These are phyloP conservation scores for Cephalophus harveyi DNA, from an alignment of 2,113 vertebrate species.

Conservation along the genomic window DNA sequence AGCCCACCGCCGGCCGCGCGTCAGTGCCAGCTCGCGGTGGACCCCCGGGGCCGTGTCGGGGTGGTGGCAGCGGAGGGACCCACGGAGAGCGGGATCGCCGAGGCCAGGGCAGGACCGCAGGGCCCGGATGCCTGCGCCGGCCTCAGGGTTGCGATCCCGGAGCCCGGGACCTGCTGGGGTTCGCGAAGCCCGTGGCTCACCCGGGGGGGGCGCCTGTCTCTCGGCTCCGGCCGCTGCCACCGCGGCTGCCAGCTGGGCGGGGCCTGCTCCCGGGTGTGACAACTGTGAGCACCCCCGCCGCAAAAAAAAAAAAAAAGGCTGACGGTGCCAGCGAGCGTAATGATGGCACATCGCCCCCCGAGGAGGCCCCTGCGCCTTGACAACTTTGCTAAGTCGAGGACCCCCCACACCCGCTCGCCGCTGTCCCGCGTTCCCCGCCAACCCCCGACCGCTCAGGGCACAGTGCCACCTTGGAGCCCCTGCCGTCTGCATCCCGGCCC, in stretches of 20 bases:
- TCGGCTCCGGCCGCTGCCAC: background rate
- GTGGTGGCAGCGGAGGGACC: background rate
- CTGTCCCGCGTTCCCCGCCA: background rate
- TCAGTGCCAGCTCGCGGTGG: background rate
- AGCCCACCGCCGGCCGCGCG: background rate
- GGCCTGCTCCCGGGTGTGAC: background rate
- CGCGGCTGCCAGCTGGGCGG: rapidly evolving
- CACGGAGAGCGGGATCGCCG: background rate
- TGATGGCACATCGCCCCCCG: background rate
- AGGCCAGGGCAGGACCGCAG: background rate
- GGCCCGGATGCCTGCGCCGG: background rate
- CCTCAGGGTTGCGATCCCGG: background rate
- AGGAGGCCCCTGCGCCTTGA: background rate
- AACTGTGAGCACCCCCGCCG: background rate
- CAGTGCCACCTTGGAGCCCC: background rate
- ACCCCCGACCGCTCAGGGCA: background rate
- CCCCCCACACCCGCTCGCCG: background rate
- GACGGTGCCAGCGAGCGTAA: background rate
- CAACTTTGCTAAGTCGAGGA: constrained; percentile 76
- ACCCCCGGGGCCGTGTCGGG: background rate
- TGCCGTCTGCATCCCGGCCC: rapidly evolving
- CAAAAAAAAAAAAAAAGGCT: background rate
- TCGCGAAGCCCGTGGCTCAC: background rate
- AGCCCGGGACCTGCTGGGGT: constrained; percentile 36
- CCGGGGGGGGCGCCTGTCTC: rapidly evolving